A percentile compares a stretch with the other conserved stretches of the same genome.
Conservation (phyloP, 2,888 invertebrate species). For the Gibbula magus region DNA sequence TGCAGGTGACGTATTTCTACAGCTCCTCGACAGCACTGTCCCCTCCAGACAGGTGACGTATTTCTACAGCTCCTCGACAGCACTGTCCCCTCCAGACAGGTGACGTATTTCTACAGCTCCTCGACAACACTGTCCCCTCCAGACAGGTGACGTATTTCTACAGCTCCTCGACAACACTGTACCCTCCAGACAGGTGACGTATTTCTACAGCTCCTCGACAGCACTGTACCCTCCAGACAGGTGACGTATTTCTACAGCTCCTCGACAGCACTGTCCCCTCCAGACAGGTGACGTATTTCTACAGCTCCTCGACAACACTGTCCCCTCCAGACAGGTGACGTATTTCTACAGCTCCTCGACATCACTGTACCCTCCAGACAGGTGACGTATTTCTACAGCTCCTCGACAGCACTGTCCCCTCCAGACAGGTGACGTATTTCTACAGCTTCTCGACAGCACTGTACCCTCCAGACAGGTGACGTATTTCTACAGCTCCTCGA, state of each 20-base stretch:
- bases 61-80: conserved; percentile 31
- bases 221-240: conserved; percentile 33
- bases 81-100: conserved; percentile 34
- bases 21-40: conserved; percentile 33
- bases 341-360: conserved; percentile 27
- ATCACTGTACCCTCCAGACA: conserved; percentile 33
- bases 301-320: conserved; percentile 33
- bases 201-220: conserved; percentile 30
- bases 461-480: conserved; percentile 37
- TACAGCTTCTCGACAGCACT: conserved; percentile 33
- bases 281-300: conserved; percentile 31
- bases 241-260: conserved; percentile 26
- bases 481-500: conserved; percentile 27
- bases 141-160: conserved; percentile 31
- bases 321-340: conserved; percentile 37
- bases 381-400: conserved; percentile 29
- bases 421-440: conserved; percentile 33
- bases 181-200: conserved; percentile 36
- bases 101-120: conserved; percentile 22
- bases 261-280: conserved; percentile 35
- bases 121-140: conserved; percentile 34
- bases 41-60: conserved; percentile 36
- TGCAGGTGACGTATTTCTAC: conserved; percentile 30
- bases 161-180: conserved; percentile 34
- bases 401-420: conserved; percentile 33